Evolutionary conservation across 2,797 vertebrate species (phyloP), one percentile per base, ranked within the genome.

Genomic region (Melopsittacus undulatus): DNA sequence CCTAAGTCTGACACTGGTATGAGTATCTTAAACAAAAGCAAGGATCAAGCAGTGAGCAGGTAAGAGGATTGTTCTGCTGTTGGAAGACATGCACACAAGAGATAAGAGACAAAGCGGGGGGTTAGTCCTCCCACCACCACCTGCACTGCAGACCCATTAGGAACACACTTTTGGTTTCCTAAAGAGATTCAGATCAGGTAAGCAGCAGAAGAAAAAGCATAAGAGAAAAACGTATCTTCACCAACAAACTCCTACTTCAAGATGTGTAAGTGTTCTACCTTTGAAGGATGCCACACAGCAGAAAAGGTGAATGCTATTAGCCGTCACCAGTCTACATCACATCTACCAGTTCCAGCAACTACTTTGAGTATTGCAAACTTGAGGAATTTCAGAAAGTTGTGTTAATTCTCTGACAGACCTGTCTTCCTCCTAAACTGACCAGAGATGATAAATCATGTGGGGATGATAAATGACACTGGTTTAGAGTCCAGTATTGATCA

Each of bases 221-320:
- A 59, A n/a, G 34, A 57, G 16, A 18, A 46, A 30, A 67, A 36
- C 49, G 26, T 22, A 16, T 52, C 49, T 46, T 59, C 68, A 69
- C 19, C 59, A 82, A 34, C 36, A 66, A 6, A 23, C 45, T 73
- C 49, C 48, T 27, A 13, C 36, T 66, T 54, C 16, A 43, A 66
- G 69, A 63, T 15, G 27, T 24, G 42, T 40, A 40, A 40, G 38
- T 11, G 38, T 49, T 20, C 11, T 1, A 29, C 57, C 29, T 49
- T 43, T 42, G 38, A 22, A 34, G 52, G 76, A 7, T 1, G 10
- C 12, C 34, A 12, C 42, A 49, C 7, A 59, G 34, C 48, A 18
- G 1, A 2, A 21, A 19, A 13, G 8, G 30, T 21, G 43, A 48
- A 15, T 1, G 34, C 30, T 10, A 2, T 10, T 8, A 19, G 2